These are phyloP conservation scores for fruit fly (Drosophila melanogaster) DNA, from an alignment of 1,140 invertebrate genomes.

Conservation along the genomic window DNA sequence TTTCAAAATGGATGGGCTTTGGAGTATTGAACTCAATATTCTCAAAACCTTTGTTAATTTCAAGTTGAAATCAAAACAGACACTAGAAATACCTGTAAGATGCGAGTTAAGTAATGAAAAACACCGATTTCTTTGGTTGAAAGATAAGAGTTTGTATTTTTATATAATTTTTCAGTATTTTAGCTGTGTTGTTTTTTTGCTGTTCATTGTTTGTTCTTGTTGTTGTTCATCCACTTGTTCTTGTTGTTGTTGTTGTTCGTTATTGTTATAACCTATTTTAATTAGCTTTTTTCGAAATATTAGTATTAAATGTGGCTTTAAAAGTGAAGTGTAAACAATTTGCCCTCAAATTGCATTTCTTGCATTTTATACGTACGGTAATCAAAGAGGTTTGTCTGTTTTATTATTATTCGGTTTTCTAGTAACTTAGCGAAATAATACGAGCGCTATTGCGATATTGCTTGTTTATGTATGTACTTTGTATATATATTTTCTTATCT, in stretches of 20 bases:
- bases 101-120: not conserved
- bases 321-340: slow-evolving; percentile 77
- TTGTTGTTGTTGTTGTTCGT: slow-evolving; percentile 25
- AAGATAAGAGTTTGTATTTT: slow-evolving; percentile 82
- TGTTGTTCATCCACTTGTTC: slow-evolving; percentile 17
- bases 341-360: slow-evolving; percentile 32
- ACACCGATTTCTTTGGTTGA: slow-evolving; percentile 56
- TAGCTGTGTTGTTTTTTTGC: slow-evolving; percentile 72
- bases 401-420: slow-evolving; percentile 39
- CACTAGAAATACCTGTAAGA: too few species aligned
- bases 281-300: slow-evolving; percentile 69
- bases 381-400: slow-evolving; percentile 31
- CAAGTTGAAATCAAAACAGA: too few species aligned
- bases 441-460: slow-evolving; percentile 35
- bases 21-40: too few species aligned
- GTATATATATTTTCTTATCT: slow-evolving; percentile 21
- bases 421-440: slow-evolving; percentile 49
- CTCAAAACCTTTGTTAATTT: too few species aligned
- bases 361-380: slow-evolving; percentile 28
- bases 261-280: slow-evolving; percentile 71
- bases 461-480: slow-evolving; percentile 36
- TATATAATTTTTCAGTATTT: slow-evolving; percentile 82
- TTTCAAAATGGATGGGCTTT: too few species aligned
- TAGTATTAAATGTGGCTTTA: slow-evolving; percentile 74
- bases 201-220: slow-evolving; percentile 34